Evolutionary conservation across 92 coral and sea anemone species (phyloP).

Genomic region (Pocillopora meandrina): DNA sequence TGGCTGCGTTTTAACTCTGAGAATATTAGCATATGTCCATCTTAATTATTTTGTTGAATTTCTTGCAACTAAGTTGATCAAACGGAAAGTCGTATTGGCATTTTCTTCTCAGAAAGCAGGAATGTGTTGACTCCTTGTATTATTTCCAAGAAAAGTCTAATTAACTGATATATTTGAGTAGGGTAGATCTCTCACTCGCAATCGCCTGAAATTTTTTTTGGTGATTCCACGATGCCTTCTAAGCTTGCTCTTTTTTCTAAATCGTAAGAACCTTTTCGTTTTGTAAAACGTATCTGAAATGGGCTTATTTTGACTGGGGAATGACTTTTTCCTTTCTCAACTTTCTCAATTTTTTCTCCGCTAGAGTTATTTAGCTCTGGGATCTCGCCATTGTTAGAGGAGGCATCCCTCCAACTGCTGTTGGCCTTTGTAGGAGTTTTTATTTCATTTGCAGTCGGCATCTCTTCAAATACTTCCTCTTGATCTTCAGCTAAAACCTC

Average conservation of each 20-base stretch:
- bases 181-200: not conserved
- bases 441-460: not conserved
- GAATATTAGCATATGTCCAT: no score
- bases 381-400: not conserved
- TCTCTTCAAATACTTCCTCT: constrained; percentile 7
- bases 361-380: not conserved
- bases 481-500: constrained; percentile 19
- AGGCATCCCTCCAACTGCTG: not conserved
- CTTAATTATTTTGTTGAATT: no score
- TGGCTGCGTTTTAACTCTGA: no score
- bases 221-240: constrained; percentile 4
- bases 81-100: no score
- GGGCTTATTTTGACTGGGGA: constrained; percentile 28
- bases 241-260: constrained; percentile 23
- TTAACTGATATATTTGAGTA: no score
- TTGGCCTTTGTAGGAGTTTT: not conserved
- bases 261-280: constrained; percentile 28
- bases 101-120: no score
- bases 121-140: no score
- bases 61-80: no score
- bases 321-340: constrained; percentile 5
- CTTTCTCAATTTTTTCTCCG: constrained; percentile 1
- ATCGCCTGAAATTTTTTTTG: not conserved
- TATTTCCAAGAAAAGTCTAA: no score
- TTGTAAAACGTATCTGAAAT: constrained; percentile 25